A percentile compares a stretch with the other conserved stretches of the same genome.
Conservation (phyloP, 2,888 invertebrate species). For the Pseudococcus longispinus region DNA sequence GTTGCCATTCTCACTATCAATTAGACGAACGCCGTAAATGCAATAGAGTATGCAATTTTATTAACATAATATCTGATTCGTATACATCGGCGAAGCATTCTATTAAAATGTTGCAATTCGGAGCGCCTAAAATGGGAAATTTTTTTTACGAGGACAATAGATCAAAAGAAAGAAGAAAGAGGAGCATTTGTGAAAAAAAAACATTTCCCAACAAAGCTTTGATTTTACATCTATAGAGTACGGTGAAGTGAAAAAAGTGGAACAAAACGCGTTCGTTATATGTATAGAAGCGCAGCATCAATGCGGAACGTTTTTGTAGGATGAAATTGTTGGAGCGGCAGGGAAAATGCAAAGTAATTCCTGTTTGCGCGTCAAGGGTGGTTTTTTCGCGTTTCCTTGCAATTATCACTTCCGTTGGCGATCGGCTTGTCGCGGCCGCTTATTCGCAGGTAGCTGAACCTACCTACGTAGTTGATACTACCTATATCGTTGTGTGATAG, state of each 20-base stretch:
- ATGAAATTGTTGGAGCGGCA: constrained; percentile 7
- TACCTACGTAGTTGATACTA: not conserved
- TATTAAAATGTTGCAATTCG: not conserved
- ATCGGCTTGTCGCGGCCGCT: not conserved
- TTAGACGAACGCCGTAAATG: not conserved
- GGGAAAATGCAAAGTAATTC: constrained; percentile 3
- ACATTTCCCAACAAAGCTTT: not conserved
- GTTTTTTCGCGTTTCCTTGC: constrained; percentile 4
- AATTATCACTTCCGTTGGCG: not conserved
- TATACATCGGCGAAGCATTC: not conserved
- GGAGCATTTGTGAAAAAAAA: not conserved
- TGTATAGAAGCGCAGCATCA: not conserved
- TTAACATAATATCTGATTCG: not conserved
- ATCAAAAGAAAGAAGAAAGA: not conserved
- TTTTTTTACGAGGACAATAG: not conserved
- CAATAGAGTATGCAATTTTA: not conserved
- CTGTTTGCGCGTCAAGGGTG: constrained; percentile 6
- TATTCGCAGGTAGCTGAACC: not conserved
- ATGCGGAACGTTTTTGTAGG: constrained; percentile 16
- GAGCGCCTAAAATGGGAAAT: not conserved
- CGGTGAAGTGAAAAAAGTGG: constrained; percentile 1
- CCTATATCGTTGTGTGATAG: not conserved
- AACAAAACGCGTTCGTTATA: not conserved
- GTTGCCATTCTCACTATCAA: not conserved
- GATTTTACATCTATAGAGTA: not conserved